Conservation (phyloP, 2,888 invertebrate genomes). For the Loripinus fragilis region DNA sequence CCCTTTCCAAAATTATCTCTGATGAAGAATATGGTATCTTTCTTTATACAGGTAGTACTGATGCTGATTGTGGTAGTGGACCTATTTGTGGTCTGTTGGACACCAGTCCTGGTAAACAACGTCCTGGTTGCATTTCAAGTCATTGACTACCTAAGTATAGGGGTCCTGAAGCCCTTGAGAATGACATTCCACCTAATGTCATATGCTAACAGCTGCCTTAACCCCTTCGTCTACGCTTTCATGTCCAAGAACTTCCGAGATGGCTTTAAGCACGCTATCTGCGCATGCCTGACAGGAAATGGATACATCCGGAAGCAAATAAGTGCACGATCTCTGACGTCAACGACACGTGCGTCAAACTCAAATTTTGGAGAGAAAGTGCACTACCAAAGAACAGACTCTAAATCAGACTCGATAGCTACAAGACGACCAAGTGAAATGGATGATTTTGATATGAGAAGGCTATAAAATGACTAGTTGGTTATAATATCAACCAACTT, state of each 20-base stretch:
- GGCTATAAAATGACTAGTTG: conserved; percentile 15
- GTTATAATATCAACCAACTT: too few relatives aligned
- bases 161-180: conserved; percentile 86
- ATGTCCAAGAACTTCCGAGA: conserved; percentile 89
- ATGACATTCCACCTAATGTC: conserved; percentile 88
- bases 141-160: conserved; percentile 84
- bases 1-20: too few relatives aligned
- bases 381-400: conserved; percentile 26
- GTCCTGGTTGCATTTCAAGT: conserved; percentile 87
- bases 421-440: conserved; percentile 49
- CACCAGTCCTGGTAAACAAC: conserved; percentile 88
- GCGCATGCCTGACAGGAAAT: conserved; percentile 59
- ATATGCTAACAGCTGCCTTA: conserved; percentile 90
- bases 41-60: conserved; percentile 87
- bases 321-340: conserved; percentile 53
- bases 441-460: conserved; percentile 34
- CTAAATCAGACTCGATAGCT: conserved; percentile 41
- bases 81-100: conserved; percentile 89
- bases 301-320: conserved; percentile 49
- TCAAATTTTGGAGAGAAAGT: conserved; percentile 42
- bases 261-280: conserved; percentile 79
- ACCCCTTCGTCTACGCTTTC: conserved; percentile 90
- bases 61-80: conserved; percentile 90
- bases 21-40: not conserved
- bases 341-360: conserved; percentile 51